These are phyloP conservation scores for Rotaria socialis DNA, from an alignment of 2,888 invertebrate species.

Conservation along the genomic window DNA sequence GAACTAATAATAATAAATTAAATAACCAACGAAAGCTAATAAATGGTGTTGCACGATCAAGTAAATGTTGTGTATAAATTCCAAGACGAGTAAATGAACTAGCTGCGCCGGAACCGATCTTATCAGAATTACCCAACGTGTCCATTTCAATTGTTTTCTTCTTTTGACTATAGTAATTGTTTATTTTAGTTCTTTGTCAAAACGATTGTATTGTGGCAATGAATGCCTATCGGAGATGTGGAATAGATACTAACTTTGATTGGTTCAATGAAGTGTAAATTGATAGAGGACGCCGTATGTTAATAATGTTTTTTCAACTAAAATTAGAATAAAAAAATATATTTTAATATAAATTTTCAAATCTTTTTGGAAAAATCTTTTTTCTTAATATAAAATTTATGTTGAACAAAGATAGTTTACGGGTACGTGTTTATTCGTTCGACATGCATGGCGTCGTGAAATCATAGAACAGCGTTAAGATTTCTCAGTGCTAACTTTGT, in stretches of 20 bases:
- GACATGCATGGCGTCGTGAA: constrained; percentile 3
- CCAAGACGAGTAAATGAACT: not conserved
- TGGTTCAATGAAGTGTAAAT: no score
- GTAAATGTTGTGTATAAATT: constrained; percentile 37
- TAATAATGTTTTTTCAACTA: no score
- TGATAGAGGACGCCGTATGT: no score
- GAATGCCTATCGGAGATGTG: no score
- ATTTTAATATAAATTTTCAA: no score
- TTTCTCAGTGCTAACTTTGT: not conserved
- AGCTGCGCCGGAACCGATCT: no score
- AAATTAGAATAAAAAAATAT: no score
- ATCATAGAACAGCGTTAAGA: not conserved
- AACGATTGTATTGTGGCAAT: no score
- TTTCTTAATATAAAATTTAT: not conserved
- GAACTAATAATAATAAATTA: constrained; percentile 14
- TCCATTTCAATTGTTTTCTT: not conserved
- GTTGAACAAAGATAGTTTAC: not conserved
- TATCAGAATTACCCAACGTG: not conserved
- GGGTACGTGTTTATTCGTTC: constrained; percentile 8
- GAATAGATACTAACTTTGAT: no score
- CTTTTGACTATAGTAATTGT: no score
- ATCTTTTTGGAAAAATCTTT: no score
- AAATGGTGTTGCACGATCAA: constrained; percentile 44
- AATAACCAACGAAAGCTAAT: constrained; percentile 34
- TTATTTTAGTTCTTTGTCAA: no score